phyloP scores from a whole-genome alignment of 2,113 vertebrate genomes.

The Alectura lathami region DNA sequence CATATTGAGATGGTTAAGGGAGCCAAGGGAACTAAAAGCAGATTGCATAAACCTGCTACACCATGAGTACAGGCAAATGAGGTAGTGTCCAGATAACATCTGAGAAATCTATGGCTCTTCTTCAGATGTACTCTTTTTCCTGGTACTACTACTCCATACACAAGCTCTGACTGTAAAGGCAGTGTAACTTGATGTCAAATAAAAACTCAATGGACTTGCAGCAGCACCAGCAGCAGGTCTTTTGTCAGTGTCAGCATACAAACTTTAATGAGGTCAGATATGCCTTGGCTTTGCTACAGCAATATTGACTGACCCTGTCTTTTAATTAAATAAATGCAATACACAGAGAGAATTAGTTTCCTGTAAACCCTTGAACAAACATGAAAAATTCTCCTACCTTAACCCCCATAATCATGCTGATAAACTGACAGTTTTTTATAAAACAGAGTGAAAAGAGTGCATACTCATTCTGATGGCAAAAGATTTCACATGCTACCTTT shows the following conservation, averaged over 20 bases:
- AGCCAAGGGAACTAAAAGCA: background rate
- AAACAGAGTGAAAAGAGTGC: background rate
- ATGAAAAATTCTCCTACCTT: background rate
- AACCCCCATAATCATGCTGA: background rate
- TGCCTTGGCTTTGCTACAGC: constrained; percentile 3
- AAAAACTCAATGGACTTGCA: constrained; percentile 30
- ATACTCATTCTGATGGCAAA: background rate
- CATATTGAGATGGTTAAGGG: background rate
- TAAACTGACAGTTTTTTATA: constrained; percentile 15
- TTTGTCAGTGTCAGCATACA: constrained; percentile 29
- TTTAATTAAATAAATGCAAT: constrained; percentile 49
- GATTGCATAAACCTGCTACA: background rate
- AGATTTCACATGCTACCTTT: background rate
- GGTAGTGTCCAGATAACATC: background rate
- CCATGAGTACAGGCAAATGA: background rate
- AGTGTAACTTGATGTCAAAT: constrained; percentile 19
- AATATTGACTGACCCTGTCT: constrained; percentile 33
- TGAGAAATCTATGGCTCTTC: background rate
- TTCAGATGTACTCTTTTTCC: background rate
- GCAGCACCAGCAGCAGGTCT: constrained; percentile 35
- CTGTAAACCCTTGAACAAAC: background rate
- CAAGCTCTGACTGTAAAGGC: constrained; percentile 27
- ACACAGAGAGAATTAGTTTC: constrained; percentile 37
- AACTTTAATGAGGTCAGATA: constrained; percentile 52
- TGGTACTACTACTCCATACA: constrained; percentile 3